Base-by-base conservation (phyloP, 2,113 vertebrate genomes). In the Ancistrus triradiatus region DNA sequence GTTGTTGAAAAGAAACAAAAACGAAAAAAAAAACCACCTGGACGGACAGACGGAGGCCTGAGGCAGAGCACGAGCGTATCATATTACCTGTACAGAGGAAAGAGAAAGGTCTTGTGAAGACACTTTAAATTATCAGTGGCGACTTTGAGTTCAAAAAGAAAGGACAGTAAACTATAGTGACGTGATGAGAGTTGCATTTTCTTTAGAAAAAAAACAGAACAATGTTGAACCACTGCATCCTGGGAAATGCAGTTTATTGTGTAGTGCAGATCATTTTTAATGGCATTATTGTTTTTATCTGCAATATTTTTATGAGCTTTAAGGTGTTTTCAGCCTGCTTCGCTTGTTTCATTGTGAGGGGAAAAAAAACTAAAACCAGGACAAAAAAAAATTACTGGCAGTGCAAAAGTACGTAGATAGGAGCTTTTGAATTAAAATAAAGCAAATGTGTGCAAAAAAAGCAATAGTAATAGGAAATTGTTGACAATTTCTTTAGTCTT, bases 401-500 rank as follows among this genome's bases (percentile, higher is more conserved):
- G 78, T 25, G 78, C 73, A 81, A 80, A 89, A 71, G 80, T 85
- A 88, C 78, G 85, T 90, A 91, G 87, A 84, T 93, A 91, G 90
- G 86, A 86, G 89, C 89, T 90, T 92, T 87, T 86, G 87, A 86
- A 63, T 76, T 82, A 85, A 92, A 88, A 92, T 92, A 77, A 92
- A 84, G 78, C 86, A 91, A 93, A 79, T 92, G 65, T 68, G 76
- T 78, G 77, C 71, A 69, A 69, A 71, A 93, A 95, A 93, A 95
- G 95, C 94, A 98, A 97, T 97, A 86, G 84, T 82, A 85, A 93
- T 91, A 93, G 90, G 90, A 92, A 94, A 94, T 92, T 92, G 94
- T 93, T 93, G 92, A 93, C 91, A 93, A 94, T 94, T 97, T 94
- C 91, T 93, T 89, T 93, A 90, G 91, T 95, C 88, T 93, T 95